Evolutionary conservation across 2,888 invertebrate genomes (phyloP), one percentile per base, ranked within the genome.

Genomic region (Troides aeacus): DNA sequence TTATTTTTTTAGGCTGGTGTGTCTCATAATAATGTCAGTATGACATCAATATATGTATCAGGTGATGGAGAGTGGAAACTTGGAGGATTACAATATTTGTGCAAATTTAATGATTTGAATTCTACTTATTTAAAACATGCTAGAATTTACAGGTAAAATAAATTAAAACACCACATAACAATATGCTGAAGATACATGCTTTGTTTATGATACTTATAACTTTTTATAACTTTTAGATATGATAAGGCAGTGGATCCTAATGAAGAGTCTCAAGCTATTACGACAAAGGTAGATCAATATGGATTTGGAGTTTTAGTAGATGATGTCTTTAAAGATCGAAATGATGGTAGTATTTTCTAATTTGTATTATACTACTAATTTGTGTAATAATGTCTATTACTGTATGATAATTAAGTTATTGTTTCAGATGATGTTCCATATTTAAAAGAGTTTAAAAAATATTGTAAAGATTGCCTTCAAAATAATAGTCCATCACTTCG

Each of bases 11-110:
- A 96, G 93, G 97, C 96, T 61, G 83, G 90, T 63, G 94, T 95
- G 72, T 95, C 97, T 10, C 98, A 98, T 86, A 96, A 98, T 74
- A 98, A 98, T 89, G 93, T 98, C 10, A 95, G 96, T 83, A 89
- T 94, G 74, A 94, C 96, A 74, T 95, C 97, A 6, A 93, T 98
- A 72, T 98, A 97, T 89, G 95, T 98, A 10, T 95, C 96, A 39
- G 94, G 94, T 21, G 97, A 97, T 88, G 97, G 97, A 0, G 95
- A 94, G 70, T 98, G 98, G 98, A 97, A 97, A 81, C 92, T 98
- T 46, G 97, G 97, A 17, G 97, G 97, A 6, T 93, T 98, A 80
- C 97, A 98, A 84, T 96, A 95, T 83, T 92, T 97, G 17, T 96
- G 95, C 85, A 93, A 94, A 75, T 94, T 94, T 76, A 91, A 89